A percentile compares a stretch with the other conserved stretches of the same genome.
These are phyloP conservation scores for Calcarius lapponicus DNA, from an alignment of 2,797 vertebrate genomes.

Conservation along the genomic window DNA sequence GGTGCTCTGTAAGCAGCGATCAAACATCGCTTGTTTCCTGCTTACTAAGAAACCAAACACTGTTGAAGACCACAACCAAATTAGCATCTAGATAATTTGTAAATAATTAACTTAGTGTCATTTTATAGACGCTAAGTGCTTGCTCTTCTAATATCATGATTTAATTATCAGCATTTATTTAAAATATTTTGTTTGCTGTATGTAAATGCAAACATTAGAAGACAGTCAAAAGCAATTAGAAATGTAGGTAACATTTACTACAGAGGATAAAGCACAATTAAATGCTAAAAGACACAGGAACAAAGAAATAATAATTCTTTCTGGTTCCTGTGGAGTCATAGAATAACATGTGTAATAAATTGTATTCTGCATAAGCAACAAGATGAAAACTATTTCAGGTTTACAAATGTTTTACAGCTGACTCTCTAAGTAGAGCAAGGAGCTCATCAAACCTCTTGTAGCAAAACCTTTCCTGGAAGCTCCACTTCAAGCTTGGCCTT, in stretches of 20 bases:
- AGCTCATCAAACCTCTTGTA: not conserved
- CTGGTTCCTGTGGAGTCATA: not conserved
- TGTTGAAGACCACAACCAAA: not conserved
- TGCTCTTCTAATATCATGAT: not conserved
- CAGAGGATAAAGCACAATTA: not conserved
- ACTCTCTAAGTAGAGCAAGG: not conserved
- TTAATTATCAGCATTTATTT: not conserved
- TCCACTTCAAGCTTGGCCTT: not conserved
- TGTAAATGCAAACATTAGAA: not conserved
- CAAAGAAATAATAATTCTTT: not conserved
- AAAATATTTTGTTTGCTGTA: not conserved
- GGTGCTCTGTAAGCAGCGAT: not conserved
- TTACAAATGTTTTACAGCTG: not conserved
- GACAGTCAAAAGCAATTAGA: not conserved
- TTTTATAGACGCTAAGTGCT: not conserved
- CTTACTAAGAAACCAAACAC: not conserved
- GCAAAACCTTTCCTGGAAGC: not conserved
- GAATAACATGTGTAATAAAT: not conserved
- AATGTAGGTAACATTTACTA: not conserved
- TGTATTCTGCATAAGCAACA: not conserved
- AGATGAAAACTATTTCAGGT: not conserved
- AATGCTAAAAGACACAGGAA: not conserved
- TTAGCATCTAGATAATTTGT: not conserved
- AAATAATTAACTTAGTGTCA: conserved; percentile 28
- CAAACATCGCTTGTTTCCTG: not conserved